A percentile compares a stretch with the other conserved stretches of the same genome.
phyloP scores from a whole-genome alignment of 23 tunicate species.

The Diplosoma virens region DNA sequence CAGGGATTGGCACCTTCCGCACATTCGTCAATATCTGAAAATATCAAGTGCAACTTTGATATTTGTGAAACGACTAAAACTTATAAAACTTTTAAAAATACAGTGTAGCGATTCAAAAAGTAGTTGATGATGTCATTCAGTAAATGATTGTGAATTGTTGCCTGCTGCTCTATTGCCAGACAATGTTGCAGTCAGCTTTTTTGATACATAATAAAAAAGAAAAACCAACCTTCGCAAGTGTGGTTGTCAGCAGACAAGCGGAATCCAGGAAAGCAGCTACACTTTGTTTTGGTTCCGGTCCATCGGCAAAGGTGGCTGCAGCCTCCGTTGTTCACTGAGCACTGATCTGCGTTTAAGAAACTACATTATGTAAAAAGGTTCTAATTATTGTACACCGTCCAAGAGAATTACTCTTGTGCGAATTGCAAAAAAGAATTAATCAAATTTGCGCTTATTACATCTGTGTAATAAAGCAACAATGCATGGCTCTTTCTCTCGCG shows the following conservation, averaged over 20 bases:
- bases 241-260: slow-evolving; percentile 17
- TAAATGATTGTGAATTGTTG: too few relatives aligned
- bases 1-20: slow-evolving; percentile 58
- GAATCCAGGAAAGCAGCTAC: slow-evolving; percentile 15
- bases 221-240: slow-evolving; percentile 10
- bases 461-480: too few relatives aligned
- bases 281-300: background rate
- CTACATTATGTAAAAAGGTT: background rate
- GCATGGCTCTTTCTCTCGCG: too few relatives aligned
- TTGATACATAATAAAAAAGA: background rate
- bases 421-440: too few relatives aligned
- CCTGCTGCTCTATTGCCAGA: too few relatives aligned
- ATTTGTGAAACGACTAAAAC: too few relatives aligned
- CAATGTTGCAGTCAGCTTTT: too few relatives aligned
- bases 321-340: slow-evolving; percentile 40
- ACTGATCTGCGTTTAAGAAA: slow-evolving; percentile 13
- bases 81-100: too few relatives aligned
- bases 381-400: background rate
- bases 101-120: background rate
- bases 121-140: too few relatives aligned
- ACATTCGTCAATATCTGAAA: slow-evolving; percentile 56
- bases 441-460: too few relatives aligned
- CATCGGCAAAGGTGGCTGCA: slow-evolving; percentile 41
- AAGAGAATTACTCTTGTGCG: background rate
- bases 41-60: too few relatives aligned